Evolutionary conservation across 2,888 invertebrate genomes (phyloP).

Genomic region (Doris montereyensis): DNA sequence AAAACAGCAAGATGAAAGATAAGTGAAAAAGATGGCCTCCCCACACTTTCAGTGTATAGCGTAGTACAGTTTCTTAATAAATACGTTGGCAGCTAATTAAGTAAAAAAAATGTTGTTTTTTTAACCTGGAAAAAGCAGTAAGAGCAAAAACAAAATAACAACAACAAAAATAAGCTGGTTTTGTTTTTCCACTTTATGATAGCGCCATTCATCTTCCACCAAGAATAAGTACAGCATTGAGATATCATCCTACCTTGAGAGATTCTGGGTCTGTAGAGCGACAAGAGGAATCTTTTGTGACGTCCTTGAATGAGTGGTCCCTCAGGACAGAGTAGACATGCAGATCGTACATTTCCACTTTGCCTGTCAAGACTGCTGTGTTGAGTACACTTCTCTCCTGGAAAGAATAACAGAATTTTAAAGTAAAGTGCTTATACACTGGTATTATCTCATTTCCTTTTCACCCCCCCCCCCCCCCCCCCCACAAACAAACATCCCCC

Average conservation of each 20-base stretch:
- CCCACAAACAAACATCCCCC: too few relatives aligned
- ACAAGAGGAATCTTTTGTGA: constrained; percentile 94
- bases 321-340: constrained; percentile 95
- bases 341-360: constrained; percentile 94
- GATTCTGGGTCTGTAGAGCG: constrained; percentile 96
- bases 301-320: constrained; percentile 87
- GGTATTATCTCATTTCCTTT: too few relatives aligned
- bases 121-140: not conserved
- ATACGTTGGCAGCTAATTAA: too few relatives aligned
- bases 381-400: constrained; percentile 97
- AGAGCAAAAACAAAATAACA: too few relatives aligned
- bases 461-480: too few relatives aligned
- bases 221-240: not conserved
- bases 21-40: too few relatives aligned
- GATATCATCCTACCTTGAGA: constrained; percentile 83
- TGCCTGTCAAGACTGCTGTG: constrained; percentile 93
- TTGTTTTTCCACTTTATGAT: not conserved
- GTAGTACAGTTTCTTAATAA: too few relatives aligned
- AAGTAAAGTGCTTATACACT: too few relatives aligned
- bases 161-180: not conserved
- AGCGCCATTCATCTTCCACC: not conserved
- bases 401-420: too few relatives aligned
- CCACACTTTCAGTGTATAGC: too few relatives aligned
- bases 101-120: too few relatives aligned
- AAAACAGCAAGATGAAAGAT: too few relatives aligned